Base-by-base conservation (phyloP, 2,113 vertebrate genomes). In the Tonatia bakeri region DNA sequence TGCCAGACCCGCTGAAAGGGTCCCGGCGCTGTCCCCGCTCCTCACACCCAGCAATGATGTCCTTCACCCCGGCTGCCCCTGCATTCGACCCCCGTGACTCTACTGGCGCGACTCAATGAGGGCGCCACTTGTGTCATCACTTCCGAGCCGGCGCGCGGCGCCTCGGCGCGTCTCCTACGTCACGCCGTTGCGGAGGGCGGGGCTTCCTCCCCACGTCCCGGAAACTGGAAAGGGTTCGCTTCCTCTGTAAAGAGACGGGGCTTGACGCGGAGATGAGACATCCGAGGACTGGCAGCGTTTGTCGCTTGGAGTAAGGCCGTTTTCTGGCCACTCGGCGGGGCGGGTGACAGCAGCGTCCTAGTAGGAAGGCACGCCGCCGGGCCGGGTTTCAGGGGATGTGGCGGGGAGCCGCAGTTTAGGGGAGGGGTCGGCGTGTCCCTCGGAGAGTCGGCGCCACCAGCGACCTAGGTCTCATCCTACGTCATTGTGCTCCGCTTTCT, bases 21-120 rank as follows among this genome's bases (percentile, higher is more conserved):
- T 14, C 77, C 56, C 17, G 3, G 54, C 24, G 31, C 50, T 33
- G 36, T 28, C 45, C 38, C 43, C 31, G 14, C 1, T 31, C 43
- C 8, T 11, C 4, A 5, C 1, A 31, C 54, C 11, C 24, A 20
- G 5, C 50, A 33, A 26, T 22, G 5, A 43, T 4, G 0, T n/a
- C 28, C 12, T 24, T 5, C 65, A 0, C 1, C 0, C 11, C 54
- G 0, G 0, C 14, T 0, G 3, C 9, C 1, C 14, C 45, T 6
- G 1, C 0, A 0, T 0, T 1, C 12, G 0, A 16, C 3, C 6
- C 14, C 16, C 1, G 4, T 0, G 2, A 6, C 17, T 11, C 9
- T 0, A 2, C 7, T 0, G 3, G 1, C 17, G 7, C 0, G 0
- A 4, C 17, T 14, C 28, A 1, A 0, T 0, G 0, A 0, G 0